phyloP scores from a whole-genome alignment of 2,888 invertebrate genomes.

The Brachycybe producta region DNA sequence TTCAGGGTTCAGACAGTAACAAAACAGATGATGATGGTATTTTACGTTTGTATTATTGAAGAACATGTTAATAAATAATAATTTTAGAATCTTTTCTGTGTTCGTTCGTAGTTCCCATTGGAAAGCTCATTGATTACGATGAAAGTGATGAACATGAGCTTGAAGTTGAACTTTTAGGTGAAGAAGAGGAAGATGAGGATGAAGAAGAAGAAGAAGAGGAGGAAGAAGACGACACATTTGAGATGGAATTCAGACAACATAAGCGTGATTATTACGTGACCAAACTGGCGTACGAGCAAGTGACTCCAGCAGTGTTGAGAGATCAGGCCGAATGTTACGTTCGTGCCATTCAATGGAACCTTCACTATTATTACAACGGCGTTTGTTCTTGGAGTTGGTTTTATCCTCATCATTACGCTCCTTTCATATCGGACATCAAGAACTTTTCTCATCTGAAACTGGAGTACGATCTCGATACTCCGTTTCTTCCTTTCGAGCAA shows the following conservation, averaged over 20 bases:
- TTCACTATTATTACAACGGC: constrained; percentile 91
- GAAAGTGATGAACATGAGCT: constrained; percentile 12
- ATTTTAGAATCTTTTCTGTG: too few species aligned
- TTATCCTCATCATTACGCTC: constrained; percentile 94
- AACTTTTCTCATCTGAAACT: constrained; percentile 59
- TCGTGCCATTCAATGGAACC: constrained; percentile 88
- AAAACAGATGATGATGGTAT: neutral
- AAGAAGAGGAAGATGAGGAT: constrained; percentile 41
- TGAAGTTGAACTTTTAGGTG: constrained; percentile 33
- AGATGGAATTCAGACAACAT: constrained; percentile 62
- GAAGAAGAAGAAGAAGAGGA: constrained; percentile 24
- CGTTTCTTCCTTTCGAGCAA: constrained; percentile 88
- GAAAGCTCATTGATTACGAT: neutral
- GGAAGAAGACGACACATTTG: constrained; percentile 40
- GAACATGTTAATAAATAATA: too few species aligned
- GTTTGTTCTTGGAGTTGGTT: constrained; percentile 97
- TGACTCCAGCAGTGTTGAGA: constrained; percentile 59
- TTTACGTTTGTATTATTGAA: neutral
- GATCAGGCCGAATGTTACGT: constrained; percentile 81
- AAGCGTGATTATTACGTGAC: constrained; percentile 85
- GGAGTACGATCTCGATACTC: constrained; percentile 68
- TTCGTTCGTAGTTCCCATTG: constrained; percentile 3
- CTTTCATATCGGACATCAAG: constrained; percentile 84
- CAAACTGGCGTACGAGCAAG: constrained; percentile 66
- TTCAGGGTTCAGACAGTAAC: neutral